Percentiles rank a stretch among this genome's conserved stretches.
phyloP scores from a whole-genome alignment of 2,888 invertebrate species.

The Homarus gammarus region DNA sequence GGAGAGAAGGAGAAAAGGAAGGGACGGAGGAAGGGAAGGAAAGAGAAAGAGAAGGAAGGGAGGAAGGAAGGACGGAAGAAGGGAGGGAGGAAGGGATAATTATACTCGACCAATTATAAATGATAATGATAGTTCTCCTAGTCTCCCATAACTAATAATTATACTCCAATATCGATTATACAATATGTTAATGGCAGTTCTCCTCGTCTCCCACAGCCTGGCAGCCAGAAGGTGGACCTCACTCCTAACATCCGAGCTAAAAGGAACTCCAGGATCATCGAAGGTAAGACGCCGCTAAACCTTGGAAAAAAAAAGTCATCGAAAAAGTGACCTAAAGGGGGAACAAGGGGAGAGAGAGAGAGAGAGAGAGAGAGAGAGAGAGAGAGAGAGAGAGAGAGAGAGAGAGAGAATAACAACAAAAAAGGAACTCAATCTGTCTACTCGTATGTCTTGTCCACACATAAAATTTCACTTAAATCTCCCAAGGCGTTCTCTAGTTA shows the following conservation, averaged over 20 bases:
- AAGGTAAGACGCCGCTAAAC: conserved; percentile 5
- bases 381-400: background rate
- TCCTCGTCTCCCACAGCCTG: background rate
- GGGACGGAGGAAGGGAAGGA: too few relatives aligned
- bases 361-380: background rate
- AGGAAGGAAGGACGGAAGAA: background rate
- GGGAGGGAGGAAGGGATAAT: too few relatives aligned
- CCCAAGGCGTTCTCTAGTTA: too few relatives aligned
- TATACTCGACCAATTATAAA: too few relatives aligned
- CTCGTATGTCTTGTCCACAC: too few relatives aligned
- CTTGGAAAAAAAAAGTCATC: background rate
- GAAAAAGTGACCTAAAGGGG: too few relatives aligned
- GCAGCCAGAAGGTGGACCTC: conserved; percentile 14
- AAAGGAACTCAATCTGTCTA: background rate
- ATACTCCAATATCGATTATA: too few relatives aligned
- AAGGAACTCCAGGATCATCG: conserved; percentile 49
- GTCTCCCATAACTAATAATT: too few relatives aligned
- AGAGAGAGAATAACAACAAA: background rate
- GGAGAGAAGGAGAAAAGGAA: too few relatives aligned
- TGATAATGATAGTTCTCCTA: background rate
- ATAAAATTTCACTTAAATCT: too few relatives aligned
- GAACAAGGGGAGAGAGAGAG: background rate
- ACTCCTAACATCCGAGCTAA: background rate
- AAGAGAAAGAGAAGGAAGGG: background rate
- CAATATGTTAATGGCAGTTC: too few relatives aligned